Base-by-base conservation (phyloP, 2,888 invertebrate genomes). In the Alviniconcha strummeri region DNA sequence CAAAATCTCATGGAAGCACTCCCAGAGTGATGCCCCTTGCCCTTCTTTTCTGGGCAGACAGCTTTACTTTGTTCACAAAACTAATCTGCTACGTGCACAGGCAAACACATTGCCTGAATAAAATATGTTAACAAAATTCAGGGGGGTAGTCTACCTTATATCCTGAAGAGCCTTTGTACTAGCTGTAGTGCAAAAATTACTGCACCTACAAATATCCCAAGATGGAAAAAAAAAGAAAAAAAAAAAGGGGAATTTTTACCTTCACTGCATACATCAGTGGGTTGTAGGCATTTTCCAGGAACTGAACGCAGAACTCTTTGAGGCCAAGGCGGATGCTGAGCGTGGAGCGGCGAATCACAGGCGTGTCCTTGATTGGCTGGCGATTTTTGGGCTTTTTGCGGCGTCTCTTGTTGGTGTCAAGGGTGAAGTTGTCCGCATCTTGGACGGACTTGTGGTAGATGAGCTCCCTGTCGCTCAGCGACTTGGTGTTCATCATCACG, bases 261-360 rank as follows among this genome's bases (percentile, higher is more conserved):
- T 97, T 97, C 15, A 97, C 97, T 93, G 96, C 96, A 91, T 96
- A 96, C 97, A 99, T 98, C 83, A 99, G 94, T 52, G 96, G 96
- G 94, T 99, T 99, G 95, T 98, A 99, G 82, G 97, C 96, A 80
- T 97, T 97, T 92, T 97, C 97, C 86, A 99, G 94, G 93, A 99
- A 97, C 94, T 98, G 97, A 86, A 97, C 96, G 94, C 98, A 98
- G 94, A 99, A 99, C 91, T 98, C 98, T 94, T 98, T 98, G 84
- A 94, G 95, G 94, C 98, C 97, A 88, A 98, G 95, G 89, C 98
- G 93, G 81, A 99, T 96, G 90, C 97, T 97, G 92, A 98, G 96
- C 15, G 98, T 97, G 82, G 99, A 98, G 87, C 97, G 95, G 56
- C 98, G 95, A 87, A 96, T 96, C 82, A 95, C 93, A 87, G 94